Evolutionary conservation across 2,113 vertebrate species (phyloP).

Genomic region (Dicaeum eximium): DNA sequence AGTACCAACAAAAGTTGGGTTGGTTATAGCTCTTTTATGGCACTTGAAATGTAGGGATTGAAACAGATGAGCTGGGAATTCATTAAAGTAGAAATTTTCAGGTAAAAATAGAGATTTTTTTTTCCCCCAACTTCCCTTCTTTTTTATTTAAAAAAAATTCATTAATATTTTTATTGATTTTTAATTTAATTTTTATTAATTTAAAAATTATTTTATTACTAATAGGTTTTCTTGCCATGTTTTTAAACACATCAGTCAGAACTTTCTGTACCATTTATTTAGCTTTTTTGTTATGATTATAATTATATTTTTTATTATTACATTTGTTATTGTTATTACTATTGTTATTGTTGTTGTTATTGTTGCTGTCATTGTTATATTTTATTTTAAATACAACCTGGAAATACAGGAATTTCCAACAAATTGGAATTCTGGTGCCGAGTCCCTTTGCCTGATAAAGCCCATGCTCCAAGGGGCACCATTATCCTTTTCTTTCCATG

Average conservation of each 20-base stretch:
- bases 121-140: fast-evolving
- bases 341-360: background rate
- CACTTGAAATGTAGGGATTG: background rate
- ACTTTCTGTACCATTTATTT: background rate
- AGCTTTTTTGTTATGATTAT: fast-evolving
- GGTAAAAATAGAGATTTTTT: background rate
- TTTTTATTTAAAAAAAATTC: background rate
- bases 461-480: background rate
- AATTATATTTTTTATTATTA: no score
- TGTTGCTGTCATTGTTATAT: no score
- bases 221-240: background rate
- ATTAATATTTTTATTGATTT: background rate
- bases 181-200: no score
- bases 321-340: no score
- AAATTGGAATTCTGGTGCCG: background rate
- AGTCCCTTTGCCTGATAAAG: background rate
- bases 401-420: background rate
- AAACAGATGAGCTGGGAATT: background rate
- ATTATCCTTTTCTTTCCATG: background rate
- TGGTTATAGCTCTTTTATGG: background rate
- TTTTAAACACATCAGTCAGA: background rate
- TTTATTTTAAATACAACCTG: background rate
- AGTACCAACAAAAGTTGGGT: background rate
- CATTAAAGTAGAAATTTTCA: background rate
- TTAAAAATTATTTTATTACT: no score